A percentile compares a stretch with the other conserved stretches of the same genome.
Evolutionary conservation across 2,888 invertebrate species (phyloP).

Genomic region (Cyclophora albipunctata): DNA sequence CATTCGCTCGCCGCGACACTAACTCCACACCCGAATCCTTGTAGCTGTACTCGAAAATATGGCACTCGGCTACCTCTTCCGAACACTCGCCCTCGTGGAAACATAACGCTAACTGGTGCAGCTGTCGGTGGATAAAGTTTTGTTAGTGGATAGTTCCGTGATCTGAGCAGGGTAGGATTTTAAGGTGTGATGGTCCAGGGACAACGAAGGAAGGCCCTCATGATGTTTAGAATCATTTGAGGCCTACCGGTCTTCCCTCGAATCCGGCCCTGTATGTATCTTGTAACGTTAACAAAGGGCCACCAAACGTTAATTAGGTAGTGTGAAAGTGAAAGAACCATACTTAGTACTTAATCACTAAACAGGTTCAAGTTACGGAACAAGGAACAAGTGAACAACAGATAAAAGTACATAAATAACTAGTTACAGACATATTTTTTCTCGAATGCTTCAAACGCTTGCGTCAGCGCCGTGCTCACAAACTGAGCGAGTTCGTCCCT

Average conservation of each 20-base stretch:
- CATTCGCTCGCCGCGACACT: conserved; percentile 8
- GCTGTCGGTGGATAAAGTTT: conserved; percentile 28
- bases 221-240: not conserved
- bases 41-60: conserved; percentile 53
- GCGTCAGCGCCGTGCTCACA: conserved; percentile 40
- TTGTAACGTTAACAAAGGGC: not conserved
- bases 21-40: conserved; percentile 27
- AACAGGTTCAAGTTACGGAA: not conserved
- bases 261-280: not conserved
- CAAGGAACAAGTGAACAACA: not conserved
- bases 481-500: conserved; percentile 50
- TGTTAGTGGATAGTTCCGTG: not conserved
- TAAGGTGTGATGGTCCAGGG: not conserved
- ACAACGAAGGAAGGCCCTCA: not conserved
- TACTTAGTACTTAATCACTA: no score
- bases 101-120: conserved; percentile 52
- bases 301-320: no score
- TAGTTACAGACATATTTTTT: conserved; percentile 55
- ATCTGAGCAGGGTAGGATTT: not conserved
- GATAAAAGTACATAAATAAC: not conserved
- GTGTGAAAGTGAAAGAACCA: no score
- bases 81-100: conserved; percentile 51
- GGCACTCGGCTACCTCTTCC: conserved; percentile 53
- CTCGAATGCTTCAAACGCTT: conserved; percentile 61
- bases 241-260: not conserved